Conservation (phyloP, 2,888 invertebrate genomes). For the Rutpela maculata region DNA sequence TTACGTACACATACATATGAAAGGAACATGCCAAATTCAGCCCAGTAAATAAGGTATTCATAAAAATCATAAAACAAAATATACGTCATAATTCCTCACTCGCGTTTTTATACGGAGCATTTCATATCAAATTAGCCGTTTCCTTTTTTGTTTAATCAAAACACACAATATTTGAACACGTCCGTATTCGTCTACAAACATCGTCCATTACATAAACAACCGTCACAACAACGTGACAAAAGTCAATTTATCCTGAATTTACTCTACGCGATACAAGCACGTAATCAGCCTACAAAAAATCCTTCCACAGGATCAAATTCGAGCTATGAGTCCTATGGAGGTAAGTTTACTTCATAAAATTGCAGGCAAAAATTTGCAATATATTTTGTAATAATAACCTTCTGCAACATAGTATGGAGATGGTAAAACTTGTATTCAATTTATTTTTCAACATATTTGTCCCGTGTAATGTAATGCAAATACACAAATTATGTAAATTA, state of each 20-base stretch:
- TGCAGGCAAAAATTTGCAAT: not conserved
- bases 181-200: conserved; percentile 59
- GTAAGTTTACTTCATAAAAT: not conserved
- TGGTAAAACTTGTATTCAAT: not conserved
- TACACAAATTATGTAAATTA: not conserved
- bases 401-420: not conserved
- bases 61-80: conserved; percentile 35
- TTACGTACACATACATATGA: not conserved
- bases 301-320: not conserved
- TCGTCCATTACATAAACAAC: conserved; percentile 65
- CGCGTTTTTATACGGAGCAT: conserved; percentile 34
- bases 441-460: not conserved
- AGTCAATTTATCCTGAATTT: conserved; percentile 67
- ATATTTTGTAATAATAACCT: not conserved
- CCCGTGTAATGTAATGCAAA: not conserved
- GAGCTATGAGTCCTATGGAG: not conserved
- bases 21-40: not conserved
- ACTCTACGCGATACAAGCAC: conserved; percentile 41
- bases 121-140: conserved; percentile 61
- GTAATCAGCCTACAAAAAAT: conserved; percentile 28
- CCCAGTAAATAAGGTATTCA: conserved; percentile 15
- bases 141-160: conserved; percentile 68
- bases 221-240: conserved; percentile 68
- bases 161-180: conserved; percentile 67
- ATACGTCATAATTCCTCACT: conserved; percentile 26